Evolutionary conservation across 92 coral and sea anemone genomes (phyloP).

Genomic region (Virgularia gustaviana): DNA sequence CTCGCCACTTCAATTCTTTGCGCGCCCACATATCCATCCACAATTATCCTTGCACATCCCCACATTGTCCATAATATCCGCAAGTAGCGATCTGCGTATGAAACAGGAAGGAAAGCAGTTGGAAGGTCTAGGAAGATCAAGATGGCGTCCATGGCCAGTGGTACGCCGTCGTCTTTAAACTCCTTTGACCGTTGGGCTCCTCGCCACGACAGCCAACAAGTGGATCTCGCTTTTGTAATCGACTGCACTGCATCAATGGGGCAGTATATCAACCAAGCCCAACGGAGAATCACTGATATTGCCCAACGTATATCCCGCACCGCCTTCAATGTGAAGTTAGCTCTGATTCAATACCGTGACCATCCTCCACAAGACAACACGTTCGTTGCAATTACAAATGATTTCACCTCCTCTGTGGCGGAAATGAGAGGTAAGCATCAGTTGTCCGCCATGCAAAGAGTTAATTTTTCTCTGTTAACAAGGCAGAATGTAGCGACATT

Average conservation of each 20-base stretch:
- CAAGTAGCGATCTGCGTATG: no score
- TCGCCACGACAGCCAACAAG: constrained; percentile 77
- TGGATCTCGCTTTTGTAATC: constrained; percentile 81
- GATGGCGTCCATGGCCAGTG: not conserved
- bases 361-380: constrained; percentile 85
- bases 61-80: no score
- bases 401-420: constrained; percentile 60
- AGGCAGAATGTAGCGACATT: no score
- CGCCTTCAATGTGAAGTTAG: constrained; percentile 73
- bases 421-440: constrained; percentile 69
- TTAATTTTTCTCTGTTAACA: no score
- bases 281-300: constrained; percentile 68
- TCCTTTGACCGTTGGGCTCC: constrained; percentile 69
- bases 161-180: constrained; percentile 2
- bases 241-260: constrained; percentile 99
- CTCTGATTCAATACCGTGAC: constrained; percentile 81
- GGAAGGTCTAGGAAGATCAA: no score
- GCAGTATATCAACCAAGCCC: constrained; percentile 76
- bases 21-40: no score
- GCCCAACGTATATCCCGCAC: constrained; percentile 77
- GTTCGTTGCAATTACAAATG: constrained; percentile 66
- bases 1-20: not conserved
- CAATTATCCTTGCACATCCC: no score
- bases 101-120: no score
- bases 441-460: no score